phyloP scores from a whole-genome alignment of 2,888 invertebrate species.

The Caenorhabditis angaria region DNA sequence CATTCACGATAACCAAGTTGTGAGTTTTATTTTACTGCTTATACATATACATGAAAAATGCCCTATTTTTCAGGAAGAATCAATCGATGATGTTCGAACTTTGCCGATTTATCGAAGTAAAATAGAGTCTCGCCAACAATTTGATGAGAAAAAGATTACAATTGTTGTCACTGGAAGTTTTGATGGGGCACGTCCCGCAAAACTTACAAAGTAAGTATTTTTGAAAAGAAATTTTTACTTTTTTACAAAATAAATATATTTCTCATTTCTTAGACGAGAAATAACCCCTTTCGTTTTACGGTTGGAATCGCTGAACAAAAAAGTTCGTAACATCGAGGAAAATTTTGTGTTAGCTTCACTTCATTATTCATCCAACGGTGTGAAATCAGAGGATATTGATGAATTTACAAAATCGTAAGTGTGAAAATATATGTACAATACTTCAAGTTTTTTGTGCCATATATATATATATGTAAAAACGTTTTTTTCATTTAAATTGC shows the following conservation, averaged over 20 bases:
- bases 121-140: not conserved
- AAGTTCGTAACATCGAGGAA: not conserved
- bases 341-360: not conserved
- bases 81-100: not conserved
- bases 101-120: not conserved
- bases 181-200: not conserved
- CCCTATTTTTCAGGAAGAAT: not conserved
- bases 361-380: not conserved
- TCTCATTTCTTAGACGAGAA: not conserved
- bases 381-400: not conserved
- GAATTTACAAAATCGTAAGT: not conserved
- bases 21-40: no score
- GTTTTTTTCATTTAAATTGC: no score
- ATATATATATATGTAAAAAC: no score
- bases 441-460: no score
- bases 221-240: no score
- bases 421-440: no score
- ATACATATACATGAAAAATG: not conserved
- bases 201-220: not conserved
- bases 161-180: not conserved
- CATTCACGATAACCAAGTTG: no score
- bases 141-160: not conserved
- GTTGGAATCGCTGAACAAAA: not conserved
- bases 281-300: not conserved
- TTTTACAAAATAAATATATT: no score